Percentiles rank a stretch among this genome's conserved stretches.
Evolutionary conservation across 2,888 invertebrate species (phyloP).

Genomic region (Hirtodrosophila duncani): DNA sequence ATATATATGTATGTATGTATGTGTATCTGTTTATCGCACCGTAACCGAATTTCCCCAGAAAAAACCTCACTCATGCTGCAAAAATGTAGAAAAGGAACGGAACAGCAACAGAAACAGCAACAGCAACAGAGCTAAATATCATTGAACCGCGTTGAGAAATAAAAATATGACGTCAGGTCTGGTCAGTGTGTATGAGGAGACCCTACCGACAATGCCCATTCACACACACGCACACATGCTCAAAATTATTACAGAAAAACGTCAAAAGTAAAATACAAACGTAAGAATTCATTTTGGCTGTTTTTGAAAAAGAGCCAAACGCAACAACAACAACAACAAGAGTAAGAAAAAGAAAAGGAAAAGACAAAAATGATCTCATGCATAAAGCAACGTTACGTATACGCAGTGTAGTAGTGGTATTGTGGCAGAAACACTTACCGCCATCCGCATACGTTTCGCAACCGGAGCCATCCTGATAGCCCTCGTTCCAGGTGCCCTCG

Average conservation of each 20-base stretch:
- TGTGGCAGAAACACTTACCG: conserved; percentile 83
- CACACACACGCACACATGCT: conserved; percentile 13
- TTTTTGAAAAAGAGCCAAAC: conserved; percentile 52
- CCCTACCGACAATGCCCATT: conserved; percentile 8
- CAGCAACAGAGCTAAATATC: conserved; percentile 50
- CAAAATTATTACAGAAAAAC: conserved; percentile 59
- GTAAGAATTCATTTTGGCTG: conserved; percentile 40
- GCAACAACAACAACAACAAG: conserved; percentile 11
- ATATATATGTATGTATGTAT: conserved; percentile 9
- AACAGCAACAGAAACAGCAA: conserved; percentile 28
- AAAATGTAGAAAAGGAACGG: conserved; percentile 41
- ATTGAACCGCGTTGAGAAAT: conserved; percentile 49
- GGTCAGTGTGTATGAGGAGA: conserved; percentile 29
- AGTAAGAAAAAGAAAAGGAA: conserved; percentile 32
- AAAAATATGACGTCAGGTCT: conserved; percentile 68
- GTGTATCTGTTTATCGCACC: conserved; percentile 19
- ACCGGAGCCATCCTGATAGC: conserved; percentile 99
- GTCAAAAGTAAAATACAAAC: conserved; percentile 55
- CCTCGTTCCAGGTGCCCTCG: conserved; percentile 99
- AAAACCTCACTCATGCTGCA: conserved; percentile 66
- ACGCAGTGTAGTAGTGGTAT: conserved; percentile 16
- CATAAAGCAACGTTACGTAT: conserved; percentile 48
- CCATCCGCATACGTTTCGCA: conserved; percentile 99
- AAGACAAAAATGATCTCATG: conserved; percentile 69
- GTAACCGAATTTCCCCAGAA: conserved; percentile 61